Conservation (phyloP, 2,113 vertebrate species). For the Halichoeres trimaculatus region DNA sequence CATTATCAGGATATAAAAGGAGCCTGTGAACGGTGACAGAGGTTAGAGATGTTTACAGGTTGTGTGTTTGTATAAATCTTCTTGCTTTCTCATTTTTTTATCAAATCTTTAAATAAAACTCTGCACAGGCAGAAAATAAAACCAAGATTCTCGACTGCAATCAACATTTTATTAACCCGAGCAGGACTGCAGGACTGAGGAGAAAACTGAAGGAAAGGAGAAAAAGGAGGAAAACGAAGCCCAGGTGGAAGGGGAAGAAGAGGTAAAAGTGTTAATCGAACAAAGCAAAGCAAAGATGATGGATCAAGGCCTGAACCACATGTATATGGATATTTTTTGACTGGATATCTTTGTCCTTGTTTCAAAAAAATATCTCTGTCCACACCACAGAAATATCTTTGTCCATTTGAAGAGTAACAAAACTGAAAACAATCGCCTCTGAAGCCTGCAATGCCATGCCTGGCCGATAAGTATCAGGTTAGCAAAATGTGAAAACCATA, state of each 20-base stretch:
- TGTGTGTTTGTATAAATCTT: too few species aligned
- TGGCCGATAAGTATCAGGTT: too few species aligned
- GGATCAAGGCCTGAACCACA: too few species aligned
- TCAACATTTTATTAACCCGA: constrained; percentile 27
- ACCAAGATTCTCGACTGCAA: constrained; percentile 1
- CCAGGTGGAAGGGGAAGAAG: too few species aligned
- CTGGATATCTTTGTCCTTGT: too few species aligned
- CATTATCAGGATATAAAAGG: constrained; percentile 34
- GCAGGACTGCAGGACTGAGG: neutral
- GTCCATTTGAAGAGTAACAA: too few species aligned
- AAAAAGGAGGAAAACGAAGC: neutral
- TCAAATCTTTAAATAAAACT: constrained; percentile 11
- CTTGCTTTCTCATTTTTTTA: neutral
- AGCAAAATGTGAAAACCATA: too few species aligned
- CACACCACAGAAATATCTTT: too few species aligned
- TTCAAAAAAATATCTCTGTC: too few species aligned
- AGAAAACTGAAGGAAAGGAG: neutral
- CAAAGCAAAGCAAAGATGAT: neutral
- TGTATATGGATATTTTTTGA: too few species aligned
- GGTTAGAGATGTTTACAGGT: neutral
- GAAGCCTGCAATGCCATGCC: too few species aligned
- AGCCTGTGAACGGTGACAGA: neutral
- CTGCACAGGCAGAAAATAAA: neutral
- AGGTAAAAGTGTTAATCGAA: neutral
- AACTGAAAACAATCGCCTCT: too few species aligned